A percentile compares a stretch with the other conserved stretches of the same genome.
phyloP scores from a whole-genome alignment of 2,888 invertebrate species.

The Lithophane semibrunnea region DNA sequence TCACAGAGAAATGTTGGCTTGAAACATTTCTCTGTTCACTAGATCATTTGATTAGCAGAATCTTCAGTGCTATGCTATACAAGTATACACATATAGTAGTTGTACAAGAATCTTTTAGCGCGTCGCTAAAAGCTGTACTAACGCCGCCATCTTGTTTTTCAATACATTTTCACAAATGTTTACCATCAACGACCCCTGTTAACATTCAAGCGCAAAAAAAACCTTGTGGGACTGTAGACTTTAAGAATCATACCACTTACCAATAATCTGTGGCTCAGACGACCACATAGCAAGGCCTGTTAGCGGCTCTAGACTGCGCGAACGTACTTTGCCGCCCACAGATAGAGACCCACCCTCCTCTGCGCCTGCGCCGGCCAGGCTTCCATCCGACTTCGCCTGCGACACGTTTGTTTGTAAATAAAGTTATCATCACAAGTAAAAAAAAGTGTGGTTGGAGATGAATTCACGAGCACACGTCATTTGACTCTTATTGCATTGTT shows the following conservation, averaged over 20 bases:
- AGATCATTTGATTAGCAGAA: not conserved
- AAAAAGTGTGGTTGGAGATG: not conserved
- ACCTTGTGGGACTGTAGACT: not conserved
- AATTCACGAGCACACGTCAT: not conserved
- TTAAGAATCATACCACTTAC: constrained; percentile 67
- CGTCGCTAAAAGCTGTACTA: not conserved
- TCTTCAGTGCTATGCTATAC: not conserved
- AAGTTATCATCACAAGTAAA: not conserved
- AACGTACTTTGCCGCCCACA: constrained; percentile 87
- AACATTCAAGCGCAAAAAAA: not conserved
- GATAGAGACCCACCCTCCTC: constrained; percentile 84
- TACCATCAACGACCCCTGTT: not conserved
- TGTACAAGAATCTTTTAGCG: not conserved
- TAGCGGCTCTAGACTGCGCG: constrained; percentile 98
- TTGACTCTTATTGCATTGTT: not conserved
- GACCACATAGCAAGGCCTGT: constrained; percentile 99
- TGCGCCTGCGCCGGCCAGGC: constrained; percentile 92
- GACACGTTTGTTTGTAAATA: not conserved
- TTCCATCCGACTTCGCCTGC: constrained; percentile 97
- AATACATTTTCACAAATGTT: not conserved
- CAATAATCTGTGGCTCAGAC: constrained; percentile 98
- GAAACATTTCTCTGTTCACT: not conserved
- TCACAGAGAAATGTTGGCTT: not conserved
- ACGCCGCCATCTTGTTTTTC: not conserved
- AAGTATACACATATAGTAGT: not conserved